A percentile compares a stretch with the other conserved stretches of the same genome.
Evolutionary conservation across 1,140 invertebrate species (phyloP).

Genomic region (Nylanderia fulva): DNA sequence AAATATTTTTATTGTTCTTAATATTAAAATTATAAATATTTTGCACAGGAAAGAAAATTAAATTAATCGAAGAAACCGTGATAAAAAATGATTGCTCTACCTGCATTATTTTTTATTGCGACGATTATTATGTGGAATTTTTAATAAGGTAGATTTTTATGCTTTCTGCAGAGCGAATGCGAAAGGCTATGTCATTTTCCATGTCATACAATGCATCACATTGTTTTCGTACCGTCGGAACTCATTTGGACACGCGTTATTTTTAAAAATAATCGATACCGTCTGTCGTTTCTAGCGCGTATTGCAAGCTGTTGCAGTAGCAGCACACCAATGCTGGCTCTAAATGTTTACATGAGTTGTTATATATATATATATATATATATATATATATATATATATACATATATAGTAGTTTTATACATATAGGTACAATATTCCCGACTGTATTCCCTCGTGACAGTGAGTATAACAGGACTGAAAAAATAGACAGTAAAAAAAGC

Average conservation of each 20-base stretch:
- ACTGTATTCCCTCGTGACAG: constrained; percentile 7
- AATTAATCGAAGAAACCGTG: neutral
- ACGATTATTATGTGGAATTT: neutral
- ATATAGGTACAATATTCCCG: neutral
- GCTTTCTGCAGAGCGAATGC: neutral
- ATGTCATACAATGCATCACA: neutral
- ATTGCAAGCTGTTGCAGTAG: constrained; percentile 30
- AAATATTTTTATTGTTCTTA: neutral
- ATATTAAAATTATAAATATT: neutral
- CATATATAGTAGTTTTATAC: constrained; percentile 7
- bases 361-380: neutral
- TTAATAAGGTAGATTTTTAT: neutral
- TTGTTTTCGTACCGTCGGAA: constrained; percentile 4
- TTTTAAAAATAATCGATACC: constrained; percentile 47
- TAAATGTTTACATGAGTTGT: constrained; percentile 42
- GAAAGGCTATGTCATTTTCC: neutral
- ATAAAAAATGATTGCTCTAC: neutral
- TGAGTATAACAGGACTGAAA: constrained; percentile 12
- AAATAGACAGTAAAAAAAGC: constrained; percentile 38
- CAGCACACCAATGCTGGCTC: neutral
- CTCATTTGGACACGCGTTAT: constrained; percentile 34
- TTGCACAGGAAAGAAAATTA: neutral
- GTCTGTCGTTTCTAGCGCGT: constrained; percentile 15
- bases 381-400: neutral
- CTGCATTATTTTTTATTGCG: neutral